These are phyloP conservation scores for Thinocorus orbignyianus DNA, from an alignment of 2,113 vertebrate genomes.

Conservation along the genomic window DNA sequence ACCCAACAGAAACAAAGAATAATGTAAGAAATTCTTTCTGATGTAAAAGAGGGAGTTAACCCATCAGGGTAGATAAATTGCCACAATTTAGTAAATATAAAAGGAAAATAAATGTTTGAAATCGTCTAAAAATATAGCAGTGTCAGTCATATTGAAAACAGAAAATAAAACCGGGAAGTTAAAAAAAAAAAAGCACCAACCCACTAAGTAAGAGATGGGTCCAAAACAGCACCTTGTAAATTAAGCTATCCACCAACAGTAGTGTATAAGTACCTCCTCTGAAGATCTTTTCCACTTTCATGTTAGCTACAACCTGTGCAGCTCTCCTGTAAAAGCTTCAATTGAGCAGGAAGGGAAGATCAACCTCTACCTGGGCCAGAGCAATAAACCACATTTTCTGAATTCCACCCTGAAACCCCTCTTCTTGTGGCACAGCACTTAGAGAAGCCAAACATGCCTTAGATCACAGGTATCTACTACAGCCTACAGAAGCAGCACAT, in stretches of 20 bases:
- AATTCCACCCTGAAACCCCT: background rate
- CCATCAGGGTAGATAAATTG: background rate
- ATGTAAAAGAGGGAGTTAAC: background rate
- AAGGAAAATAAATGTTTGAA: background rate
- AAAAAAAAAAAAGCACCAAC: background rate
- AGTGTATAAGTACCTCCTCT: background rate
- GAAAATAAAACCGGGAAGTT: background rate
- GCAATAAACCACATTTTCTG: background rate
- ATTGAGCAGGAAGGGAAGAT: background rate
- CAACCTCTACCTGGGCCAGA: background rate
- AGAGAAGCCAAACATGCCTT: fast-evolving
- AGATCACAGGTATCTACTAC: background rate
- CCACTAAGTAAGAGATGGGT: background rate
- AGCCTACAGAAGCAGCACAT: background rate
- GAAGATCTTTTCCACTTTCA: background rate
- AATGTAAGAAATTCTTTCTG: background rate
- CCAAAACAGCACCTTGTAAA: background rate
- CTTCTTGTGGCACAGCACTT: background rate
- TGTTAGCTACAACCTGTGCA: background rate
- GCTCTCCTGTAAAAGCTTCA: background rate
- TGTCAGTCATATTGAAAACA: background rate
- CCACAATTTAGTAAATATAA: background rate
- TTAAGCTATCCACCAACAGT: background rate
- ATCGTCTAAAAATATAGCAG: background rate
- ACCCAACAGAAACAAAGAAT: background rate